phyloP scores from a whole-genome alignment of 2,797 vertebrate genomes.

The Poecile montanus region DNA sequence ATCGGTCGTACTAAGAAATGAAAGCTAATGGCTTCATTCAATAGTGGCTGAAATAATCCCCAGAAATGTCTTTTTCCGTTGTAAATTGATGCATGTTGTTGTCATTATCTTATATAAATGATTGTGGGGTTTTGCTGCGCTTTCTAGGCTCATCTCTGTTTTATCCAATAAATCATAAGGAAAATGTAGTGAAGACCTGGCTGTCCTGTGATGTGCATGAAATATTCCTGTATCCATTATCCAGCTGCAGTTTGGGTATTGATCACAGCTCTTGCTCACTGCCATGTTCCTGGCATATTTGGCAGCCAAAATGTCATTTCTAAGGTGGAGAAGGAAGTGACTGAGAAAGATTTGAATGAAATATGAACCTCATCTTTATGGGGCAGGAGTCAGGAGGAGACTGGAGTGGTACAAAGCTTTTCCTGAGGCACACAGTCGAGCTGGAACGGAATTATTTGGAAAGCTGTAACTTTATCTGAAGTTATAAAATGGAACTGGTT shows the following conservation, averaged over 20 bases:
- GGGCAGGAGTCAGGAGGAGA: constrained; percentile 9
- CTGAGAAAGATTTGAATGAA: constrained; percentile 26
- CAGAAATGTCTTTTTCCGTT: not conserved
- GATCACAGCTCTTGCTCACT: constrained; percentile 19
- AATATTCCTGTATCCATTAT: not conserved
- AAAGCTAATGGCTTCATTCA: constrained; percentile 37
- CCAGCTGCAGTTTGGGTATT: not conserved
- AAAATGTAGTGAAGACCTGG: not conserved
- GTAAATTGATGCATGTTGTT: not conserved
- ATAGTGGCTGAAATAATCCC: not conserved
- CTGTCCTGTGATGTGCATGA: not conserved
- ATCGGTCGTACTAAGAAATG: not conserved
- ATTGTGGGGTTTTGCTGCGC: not conserved
- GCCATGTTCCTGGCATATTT: not conserved
- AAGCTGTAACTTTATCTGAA: not conserved
- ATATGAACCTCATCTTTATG: constrained; percentile 1
- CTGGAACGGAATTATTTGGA: constrained; percentile 12
- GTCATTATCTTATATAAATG: constrained; percentile 7
- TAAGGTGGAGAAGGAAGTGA: not conserved
- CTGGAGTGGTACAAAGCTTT: not conserved
- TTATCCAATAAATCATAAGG: not conserved
- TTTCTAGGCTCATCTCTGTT: not conserved
- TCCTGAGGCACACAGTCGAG: not conserved
- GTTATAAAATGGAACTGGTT: not conserved
- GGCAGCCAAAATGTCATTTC: not conserved